phyloP scores from a whole-genome alignment of 2,888 invertebrate genomes.

The Leuctra nigra region DNA sequence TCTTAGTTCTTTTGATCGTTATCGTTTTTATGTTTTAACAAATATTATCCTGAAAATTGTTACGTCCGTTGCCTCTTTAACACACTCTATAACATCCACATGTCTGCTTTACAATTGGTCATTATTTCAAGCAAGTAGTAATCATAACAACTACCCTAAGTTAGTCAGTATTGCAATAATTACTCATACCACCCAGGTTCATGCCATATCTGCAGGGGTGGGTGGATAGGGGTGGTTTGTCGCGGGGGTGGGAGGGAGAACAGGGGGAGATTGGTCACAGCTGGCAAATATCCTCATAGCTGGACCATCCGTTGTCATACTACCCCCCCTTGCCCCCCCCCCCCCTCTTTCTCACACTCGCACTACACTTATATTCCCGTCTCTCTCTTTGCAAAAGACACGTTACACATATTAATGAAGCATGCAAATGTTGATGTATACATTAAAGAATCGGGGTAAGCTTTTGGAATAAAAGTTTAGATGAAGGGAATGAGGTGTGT shows the following conservation, averaged over 20 bases:
- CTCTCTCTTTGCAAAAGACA: conserved; percentile 21
- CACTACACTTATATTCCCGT: conserved; percentile 19
- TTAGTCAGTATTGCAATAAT: conserved; percentile 10
- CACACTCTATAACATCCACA: not conserved
- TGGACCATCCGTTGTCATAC: conserved; percentile 9
- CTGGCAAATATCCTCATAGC: conserved; percentile 2
- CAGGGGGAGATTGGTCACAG: not conserved
- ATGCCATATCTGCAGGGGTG: not conserved
- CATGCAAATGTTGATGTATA: too few species aligned
- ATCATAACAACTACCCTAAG: not conserved
- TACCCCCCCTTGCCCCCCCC: conserved; percentile 21
- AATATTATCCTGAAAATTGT: too few species aligned
- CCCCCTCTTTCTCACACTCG: conserved; percentile 18
- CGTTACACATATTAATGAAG: conserved; percentile 3
- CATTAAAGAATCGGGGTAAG: too few species aligned
- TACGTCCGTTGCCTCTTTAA: too few species aligned
- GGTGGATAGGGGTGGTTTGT: not conserved
- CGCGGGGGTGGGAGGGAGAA: not conserved
- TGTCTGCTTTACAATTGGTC: not conserved
- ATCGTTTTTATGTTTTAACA: too few species aligned
- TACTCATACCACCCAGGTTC: conserved; percentile 12
- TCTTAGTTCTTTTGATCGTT: not conserved
- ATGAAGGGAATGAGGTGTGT: too few species aligned
- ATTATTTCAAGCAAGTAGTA: not conserved
- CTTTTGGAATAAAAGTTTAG: too few species aligned